Conservation (phyloP, 2,797 vertebrate genomes). For the Fistularia tabacaria region DNA sequence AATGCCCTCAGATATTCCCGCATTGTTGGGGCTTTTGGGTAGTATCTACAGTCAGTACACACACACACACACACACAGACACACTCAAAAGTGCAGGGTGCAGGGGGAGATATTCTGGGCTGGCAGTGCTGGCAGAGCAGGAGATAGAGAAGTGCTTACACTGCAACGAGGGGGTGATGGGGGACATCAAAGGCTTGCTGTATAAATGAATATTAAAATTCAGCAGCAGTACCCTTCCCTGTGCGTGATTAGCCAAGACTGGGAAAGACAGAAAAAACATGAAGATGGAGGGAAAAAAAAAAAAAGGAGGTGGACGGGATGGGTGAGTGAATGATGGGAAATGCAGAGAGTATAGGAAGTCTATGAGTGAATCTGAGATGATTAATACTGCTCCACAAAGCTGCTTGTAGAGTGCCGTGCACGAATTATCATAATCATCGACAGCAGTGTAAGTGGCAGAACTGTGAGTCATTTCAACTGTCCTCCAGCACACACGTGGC, state of each 20-base stretch:
- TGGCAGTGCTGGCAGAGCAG: constrained; percentile 67
- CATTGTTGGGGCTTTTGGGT: constrained; percentile 54
- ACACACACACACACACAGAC: constrained; percentile 32
- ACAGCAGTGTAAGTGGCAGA: constrained; percentile 65
- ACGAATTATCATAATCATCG: constrained; percentile 68
- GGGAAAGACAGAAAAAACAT: constrained; percentile 58
- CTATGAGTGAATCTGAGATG: constrained; percentile 62
- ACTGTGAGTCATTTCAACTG: constrained; percentile 66
- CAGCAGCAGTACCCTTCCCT: constrained; percentile 67
- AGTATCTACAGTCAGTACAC: constrained; percentile 57
- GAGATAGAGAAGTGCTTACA: constrained; percentile 77
- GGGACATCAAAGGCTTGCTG: constrained; percentile 76
- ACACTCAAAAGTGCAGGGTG: constrained; percentile 52
- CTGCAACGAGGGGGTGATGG: constrained; percentile 71
- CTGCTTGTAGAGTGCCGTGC: constrained; percentile 57
- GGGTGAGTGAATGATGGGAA: constrained; percentile 42
- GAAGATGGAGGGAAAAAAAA: constrained; percentile 33
- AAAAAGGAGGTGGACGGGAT: constrained; percentile 30
- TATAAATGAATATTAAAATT: constrained; percentile 80
- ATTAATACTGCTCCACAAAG: constrained; percentile 62
- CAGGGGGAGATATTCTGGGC: constrained; percentile 69
- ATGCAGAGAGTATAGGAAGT: constrained; percentile 49
- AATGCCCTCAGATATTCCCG: constrained; percentile 39
- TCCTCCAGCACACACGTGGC: constrained; percentile 45
- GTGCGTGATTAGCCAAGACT: constrained; percentile 71